These are phyloP conservation scores for Willisornis vidua DNA, from an alignment of 2,113 vertebrate genomes.

Conservation along the genomic window DNA sequence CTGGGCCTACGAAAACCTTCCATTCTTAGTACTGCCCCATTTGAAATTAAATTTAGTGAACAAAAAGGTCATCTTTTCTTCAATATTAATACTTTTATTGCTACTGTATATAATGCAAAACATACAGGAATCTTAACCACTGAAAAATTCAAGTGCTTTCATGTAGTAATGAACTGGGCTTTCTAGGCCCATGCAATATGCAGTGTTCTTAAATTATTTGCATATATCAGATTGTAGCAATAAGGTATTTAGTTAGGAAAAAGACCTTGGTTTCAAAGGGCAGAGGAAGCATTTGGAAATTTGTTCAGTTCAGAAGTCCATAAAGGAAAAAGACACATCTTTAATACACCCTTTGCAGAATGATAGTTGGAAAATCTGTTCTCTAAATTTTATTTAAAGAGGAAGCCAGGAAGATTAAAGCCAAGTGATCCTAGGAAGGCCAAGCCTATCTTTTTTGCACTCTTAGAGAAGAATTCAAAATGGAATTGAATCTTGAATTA, in stretches of 20 bases:
- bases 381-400: neutral
- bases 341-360: neutral
- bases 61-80: neutral
- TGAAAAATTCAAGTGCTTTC: neutral
- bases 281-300: neutral
- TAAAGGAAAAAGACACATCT: neutral
- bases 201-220: neutral
- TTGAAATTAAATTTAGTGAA: neutral
- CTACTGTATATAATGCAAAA: neutral
- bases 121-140: neutral
- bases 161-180: neutral
- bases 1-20: neutral
- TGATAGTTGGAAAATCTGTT: neutral
- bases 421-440: neutral
- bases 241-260: neutral
- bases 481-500: neutral
- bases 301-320: neutral
- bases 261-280: rapidly evolving
- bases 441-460: neutral
- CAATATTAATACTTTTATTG: neutral
- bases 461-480: neutral
- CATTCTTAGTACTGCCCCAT: neutral
- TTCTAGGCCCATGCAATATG: neutral
- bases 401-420: neutral
- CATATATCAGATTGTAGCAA: neutral